Conservation (phyloP, 2,797 vertebrate genomes). For the Valencia hispanica region DNA sequence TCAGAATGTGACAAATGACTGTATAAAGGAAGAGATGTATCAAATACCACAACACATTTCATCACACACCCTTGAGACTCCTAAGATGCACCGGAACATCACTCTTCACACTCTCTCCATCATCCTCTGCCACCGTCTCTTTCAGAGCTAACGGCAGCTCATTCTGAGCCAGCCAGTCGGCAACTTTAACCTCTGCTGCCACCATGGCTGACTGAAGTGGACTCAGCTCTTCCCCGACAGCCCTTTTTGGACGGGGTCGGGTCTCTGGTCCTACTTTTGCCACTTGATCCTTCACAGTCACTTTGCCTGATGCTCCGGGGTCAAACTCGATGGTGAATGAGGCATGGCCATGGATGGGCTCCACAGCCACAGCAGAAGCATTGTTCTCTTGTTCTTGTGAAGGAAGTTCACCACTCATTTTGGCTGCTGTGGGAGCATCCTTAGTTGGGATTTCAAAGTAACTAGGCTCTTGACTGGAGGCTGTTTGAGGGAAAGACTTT, state of each 20-base stretch:
- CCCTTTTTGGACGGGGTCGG: conserved; percentile 87
- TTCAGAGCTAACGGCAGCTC: conserved; percentile 91
- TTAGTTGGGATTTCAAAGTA: conserved; percentile 98
- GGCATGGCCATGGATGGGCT: conserved; percentile 84
- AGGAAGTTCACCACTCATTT: conserved; percentile 80
- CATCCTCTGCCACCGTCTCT: conserved; percentile 88
- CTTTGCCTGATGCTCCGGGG: conserved; percentile 87
- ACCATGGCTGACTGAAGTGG: conserved; percentile 95
- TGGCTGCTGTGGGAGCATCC: conserved; percentile 79
- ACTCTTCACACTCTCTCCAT: conserved; percentile 95
- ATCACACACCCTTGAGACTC: conserved; percentile 89
- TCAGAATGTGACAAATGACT: conserved; percentile 21
- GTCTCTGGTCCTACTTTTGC: conserved; percentile 88
- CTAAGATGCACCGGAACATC: conserved; percentile 93
- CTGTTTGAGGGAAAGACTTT: conserved; percentile 77
- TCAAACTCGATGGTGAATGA: conserved; percentile 98
- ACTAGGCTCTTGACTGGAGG: conserved; percentile 90
- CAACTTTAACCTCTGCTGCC: conserved; percentile 95
- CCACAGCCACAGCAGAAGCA: conserved; percentile 66
- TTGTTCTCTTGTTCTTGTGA: conserved; percentile 84
- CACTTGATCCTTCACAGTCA: conserved; percentile 89
- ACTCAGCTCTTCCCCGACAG: conserved; percentile 87
- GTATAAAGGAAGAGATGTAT: neutral
- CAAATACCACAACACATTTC: neutral
- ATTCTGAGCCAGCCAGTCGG: conserved; percentile 97